A percentile compares a stretch with the other conserved stretches of the same genome.
Evolutionary conservation across 2,797 vertebrate species (phyloP).

Genomic region (Hydrophis major): DNA sequence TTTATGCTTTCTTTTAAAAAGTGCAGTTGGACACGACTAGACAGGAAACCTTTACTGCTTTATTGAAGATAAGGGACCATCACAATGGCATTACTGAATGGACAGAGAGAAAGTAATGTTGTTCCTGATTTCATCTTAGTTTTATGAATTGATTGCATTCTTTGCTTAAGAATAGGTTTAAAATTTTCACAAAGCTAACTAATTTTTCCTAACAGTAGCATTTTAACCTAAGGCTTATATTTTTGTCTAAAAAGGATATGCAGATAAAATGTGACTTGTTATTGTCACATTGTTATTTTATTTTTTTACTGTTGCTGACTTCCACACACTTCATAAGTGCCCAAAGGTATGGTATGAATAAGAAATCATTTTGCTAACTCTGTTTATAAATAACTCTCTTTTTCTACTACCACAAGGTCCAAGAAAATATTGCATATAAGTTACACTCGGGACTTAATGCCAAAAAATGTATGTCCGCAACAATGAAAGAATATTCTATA

Average conservation of each 20-base stretch:
- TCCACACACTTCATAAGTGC: background rate
- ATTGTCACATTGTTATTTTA: background rate
- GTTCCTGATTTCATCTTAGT: background rate
- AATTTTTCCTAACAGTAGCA: background rate
- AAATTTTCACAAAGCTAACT: background rate
- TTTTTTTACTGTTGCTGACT: background rate
- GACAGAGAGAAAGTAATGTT: background rate
- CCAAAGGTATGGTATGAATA: conserved; percentile 7
- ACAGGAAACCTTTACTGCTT: no score
- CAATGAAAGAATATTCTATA: background rate
- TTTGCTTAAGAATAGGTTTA: background rate
- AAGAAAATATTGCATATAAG: background rate
- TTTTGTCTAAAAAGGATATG: background rate
- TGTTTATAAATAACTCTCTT: background rate
- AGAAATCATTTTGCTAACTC: background rate
- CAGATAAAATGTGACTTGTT: background rate
- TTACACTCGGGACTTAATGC: background rate
- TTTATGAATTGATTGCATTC: background rate
- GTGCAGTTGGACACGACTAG: background rate
- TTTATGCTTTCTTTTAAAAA: background rate
- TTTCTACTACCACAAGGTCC: background rate
- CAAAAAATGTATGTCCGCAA: background rate
- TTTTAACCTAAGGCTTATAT: background rate
- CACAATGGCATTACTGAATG: background rate
- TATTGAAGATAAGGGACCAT: background rate